These are phyloP conservation scores for Stomorhina lunata DNA, from an alignment of 2,888 invertebrate genomes.

Conservation along the genomic window DNA sequence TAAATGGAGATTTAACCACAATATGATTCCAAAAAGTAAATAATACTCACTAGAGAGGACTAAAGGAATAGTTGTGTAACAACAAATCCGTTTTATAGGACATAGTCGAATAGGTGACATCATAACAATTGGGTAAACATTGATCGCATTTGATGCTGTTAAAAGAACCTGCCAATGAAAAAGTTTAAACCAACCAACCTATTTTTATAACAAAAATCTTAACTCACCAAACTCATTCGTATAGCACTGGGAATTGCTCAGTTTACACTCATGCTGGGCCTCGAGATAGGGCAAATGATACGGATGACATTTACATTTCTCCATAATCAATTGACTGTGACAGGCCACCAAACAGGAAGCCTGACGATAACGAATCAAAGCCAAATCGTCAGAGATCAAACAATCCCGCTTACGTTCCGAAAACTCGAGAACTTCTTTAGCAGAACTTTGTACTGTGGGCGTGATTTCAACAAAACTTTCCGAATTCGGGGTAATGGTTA, in stretches of 20 bases:
- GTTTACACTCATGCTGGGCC: conserved; percentile 73
- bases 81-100: conserved; percentile 76
- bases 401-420: conserved; percentile 77
- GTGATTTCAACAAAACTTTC: conserved; percentile 79
- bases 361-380: conserved; percentile 75
- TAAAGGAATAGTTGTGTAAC: conserved; percentile 75
- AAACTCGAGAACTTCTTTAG: conserved; percentile 76
- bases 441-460: conserved; percentile 77
- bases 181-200: neutral
- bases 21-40: too few species aligned
- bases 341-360: conserved; percentile 77
- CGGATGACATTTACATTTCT: conserved; percentile 77
- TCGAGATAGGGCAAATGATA: conserved; percentile 75
- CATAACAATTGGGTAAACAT: conserved; percentile 79
- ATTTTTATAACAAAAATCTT: neutral
- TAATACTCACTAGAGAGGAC: conserved; percentile 75
- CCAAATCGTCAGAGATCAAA: conserved; percentile 75
- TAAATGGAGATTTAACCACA: too few species aligned
- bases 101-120: conserved; percentile 77
- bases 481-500: conserved; percentile 76
- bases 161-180: conserved; percentile 72
- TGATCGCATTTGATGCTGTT: conserved; percentile 77
- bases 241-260: conserved; percentile 77
- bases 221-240: conserved; percentile 75
- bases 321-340: conserved; percentile 73